Conservation (phyloP, 2,113 vertebrate species). For the Hiodon tergisus region DNA sequence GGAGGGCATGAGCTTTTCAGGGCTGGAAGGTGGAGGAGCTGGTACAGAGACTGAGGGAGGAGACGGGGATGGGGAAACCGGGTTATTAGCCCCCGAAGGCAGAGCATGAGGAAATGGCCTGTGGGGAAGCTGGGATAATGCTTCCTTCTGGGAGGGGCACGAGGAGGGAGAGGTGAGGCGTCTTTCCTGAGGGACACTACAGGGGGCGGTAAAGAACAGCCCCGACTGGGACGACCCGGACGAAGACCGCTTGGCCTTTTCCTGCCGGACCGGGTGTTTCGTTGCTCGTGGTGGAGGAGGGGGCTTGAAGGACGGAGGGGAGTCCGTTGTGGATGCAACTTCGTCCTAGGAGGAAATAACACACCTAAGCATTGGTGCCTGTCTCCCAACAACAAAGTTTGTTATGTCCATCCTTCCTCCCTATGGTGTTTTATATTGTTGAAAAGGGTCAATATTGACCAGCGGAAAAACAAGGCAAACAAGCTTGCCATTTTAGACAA, state of each 20-base stretch:
- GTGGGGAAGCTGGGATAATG: slow-evolving; percentile 52
- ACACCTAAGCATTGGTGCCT: background rate
- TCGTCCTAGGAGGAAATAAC: slow-evolving; percentile 65
- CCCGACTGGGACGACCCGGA: slow-evolving; percentile 63
- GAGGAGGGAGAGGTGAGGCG: slow-evolving; percentile 47
- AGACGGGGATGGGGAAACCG: slow-evolving; percentile 27
- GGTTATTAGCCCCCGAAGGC: slow-evolving; percentile 17
- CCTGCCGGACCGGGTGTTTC: slow-evolving; percentile 36
- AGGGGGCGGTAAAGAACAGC: slow-evolving; percentile 63
- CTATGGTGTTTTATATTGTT: slow-evolving; percentile 2
- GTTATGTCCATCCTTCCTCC: background rate
- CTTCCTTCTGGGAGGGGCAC: slow-evolving; percentile 34
- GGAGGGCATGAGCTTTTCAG: slow-evolving; percentile 45
- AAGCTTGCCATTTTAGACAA: slow-evolving; percentile 26
- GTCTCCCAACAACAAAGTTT: background rate
- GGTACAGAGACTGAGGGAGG: slow-evolving; percentile 47
- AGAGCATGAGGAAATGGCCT: slow-evolving; percentile 1
- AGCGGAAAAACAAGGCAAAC: slow-evolving; percentile 12
- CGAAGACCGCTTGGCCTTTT: slow-evolving; percentile 56
- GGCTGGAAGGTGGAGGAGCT: slow-evolving; percentile 41
- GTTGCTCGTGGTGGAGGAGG: slow-evolving; percentile 42
- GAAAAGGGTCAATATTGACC: slow-evolving; percentile 18
- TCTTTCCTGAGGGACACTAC: slow-evolving; percentile 54
- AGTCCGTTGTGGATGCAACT: slow-evolving; percentile 54
- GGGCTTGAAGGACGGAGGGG: slow-evolving; percentile 60